Evolutionary conservation across 2,113 vertebrate species (phyloP), one percentile per base, ranked within the genome.

Genomic region (Regulus satrapa): DNA sequence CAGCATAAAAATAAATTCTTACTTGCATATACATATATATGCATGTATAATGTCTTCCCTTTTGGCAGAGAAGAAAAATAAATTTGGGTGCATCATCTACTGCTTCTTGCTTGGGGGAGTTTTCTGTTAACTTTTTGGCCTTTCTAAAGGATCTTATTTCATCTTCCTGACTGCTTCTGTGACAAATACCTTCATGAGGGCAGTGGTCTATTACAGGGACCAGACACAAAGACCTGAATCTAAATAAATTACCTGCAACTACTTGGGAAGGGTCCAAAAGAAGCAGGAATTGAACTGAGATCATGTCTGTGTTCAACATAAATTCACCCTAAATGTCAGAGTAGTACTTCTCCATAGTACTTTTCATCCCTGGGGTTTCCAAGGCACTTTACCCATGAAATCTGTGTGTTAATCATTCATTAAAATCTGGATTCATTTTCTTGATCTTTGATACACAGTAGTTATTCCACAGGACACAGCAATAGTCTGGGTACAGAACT

Each of bases 211-310:
- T 56, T 78, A 58, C 56, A 71, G 19, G 10, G 18, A 91, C 12
- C 38, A 94, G 69, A n/a, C 12, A 19, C n/a, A 94, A 78, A 93
- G 78, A 72, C 21, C 40, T n/a, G 10, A 77, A 15, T 48, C 32
- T 46, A 91, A 81, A 75, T 91, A 72, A 85, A 91, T 95, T 56
- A 78, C 69, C 89, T 85, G 29, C 28, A 75, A 84, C 49, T 75
- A 21, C 32, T 74, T 92, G 66, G 61, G 52, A 89, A 82, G 36
- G 36, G 28, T 92, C 56, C 81, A 94, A 84, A 72, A 78, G 46
- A 80, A 93, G 73, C 46, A 94, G 55, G 32, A 90, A 85, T 51
- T 77, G 80, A 94, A 82, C 64, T 78, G 91, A 92, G 61, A 92
- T 86, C 83, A 81, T 71, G 77, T 81, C 91, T 86, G 40, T 1